phyloP scores from a whole-genome alignment of 2,797 vertebrate species.

The Pipistrellus pipistrellus region DNA sequence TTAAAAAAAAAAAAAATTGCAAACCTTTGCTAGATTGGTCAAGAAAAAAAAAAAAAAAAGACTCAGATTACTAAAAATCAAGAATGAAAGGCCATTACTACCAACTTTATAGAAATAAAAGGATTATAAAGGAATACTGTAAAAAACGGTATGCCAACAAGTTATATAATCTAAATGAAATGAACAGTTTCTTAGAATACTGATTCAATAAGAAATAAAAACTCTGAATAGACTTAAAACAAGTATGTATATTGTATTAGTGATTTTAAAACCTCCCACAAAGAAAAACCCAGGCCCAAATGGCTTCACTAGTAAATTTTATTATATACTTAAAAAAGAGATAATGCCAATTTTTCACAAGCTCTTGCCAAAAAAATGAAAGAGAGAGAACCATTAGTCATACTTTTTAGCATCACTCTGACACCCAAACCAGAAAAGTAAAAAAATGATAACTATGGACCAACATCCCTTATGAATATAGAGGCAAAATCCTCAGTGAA shows the following conservation, averaged over 20 bases:
- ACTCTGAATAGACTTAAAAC: not conserved
- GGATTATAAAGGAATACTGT: not conserved
- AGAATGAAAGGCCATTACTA: not conserved
- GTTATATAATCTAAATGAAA: constrained; percentile 3
- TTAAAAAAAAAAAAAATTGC: not conserved
- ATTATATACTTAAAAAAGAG: not conserved
- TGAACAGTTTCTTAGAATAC: not conserved
- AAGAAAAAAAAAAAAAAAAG: not conserved
- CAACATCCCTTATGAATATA: not conserved
- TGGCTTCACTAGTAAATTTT: not conserved
- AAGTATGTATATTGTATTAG: not conserved
- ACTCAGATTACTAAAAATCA: not conserved
- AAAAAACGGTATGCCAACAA: not conserved
- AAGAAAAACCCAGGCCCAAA: not conserved
- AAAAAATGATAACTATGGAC: not conserved
- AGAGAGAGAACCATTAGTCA: not conserved
- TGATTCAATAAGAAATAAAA: not conserved
- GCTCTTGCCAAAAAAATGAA: not conserved
- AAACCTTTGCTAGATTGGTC: not conserved
- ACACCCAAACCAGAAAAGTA: not conserved
- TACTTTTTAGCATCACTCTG: not conserved
- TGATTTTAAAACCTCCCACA: not conserved
- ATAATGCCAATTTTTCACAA: not conserved
- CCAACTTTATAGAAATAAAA: not conserved
- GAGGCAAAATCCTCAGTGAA: not conserved